Evolutionary conservation across 2,113 vertebrate species (phyloP).

Genomic region (Phrynosoma blainvillii): DNA sequence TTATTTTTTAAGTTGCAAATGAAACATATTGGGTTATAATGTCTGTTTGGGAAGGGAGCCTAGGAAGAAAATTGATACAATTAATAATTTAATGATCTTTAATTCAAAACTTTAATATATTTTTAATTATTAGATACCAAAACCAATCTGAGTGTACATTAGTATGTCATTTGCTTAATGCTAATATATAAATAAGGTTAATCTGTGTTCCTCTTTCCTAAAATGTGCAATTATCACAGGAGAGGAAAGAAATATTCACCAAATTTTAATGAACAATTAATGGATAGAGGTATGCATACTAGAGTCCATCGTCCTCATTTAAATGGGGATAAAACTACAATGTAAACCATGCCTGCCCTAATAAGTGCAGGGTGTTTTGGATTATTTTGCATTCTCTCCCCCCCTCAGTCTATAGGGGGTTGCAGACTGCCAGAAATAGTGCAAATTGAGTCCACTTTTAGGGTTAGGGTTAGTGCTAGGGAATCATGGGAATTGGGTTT

Average conservation of each 20-base stretch:
- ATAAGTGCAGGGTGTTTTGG: no score
- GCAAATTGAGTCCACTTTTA: no score
- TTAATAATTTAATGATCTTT: background rate
- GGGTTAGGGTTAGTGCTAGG: no score
- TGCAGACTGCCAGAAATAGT: no score
- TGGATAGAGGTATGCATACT: background rate
- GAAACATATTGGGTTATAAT: background rate
- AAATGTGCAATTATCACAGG: background rate
- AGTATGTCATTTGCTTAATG: background rate
- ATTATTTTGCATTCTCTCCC: no score
- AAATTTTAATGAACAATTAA: constrained; percentile 6
- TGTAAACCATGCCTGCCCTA: no score
- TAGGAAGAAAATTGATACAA: constrained; percentile 5
- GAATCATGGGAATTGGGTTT: no score
- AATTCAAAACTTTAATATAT: background rate
- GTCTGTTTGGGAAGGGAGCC: background rate
- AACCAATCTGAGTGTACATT: background rate
- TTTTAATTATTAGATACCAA: background rate
- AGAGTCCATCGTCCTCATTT: background rate
- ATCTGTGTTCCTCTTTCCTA: background rate
- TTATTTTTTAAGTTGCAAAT: background rate
- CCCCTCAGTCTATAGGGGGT: no score
- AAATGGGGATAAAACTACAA: background rate
- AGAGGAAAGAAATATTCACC: background rate
- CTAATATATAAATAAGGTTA: background rate